Evolutionary conservation across 2,113 vertebrate genomes (phyloP).

Genomic region (Ifrita kowaldi): DNA sequence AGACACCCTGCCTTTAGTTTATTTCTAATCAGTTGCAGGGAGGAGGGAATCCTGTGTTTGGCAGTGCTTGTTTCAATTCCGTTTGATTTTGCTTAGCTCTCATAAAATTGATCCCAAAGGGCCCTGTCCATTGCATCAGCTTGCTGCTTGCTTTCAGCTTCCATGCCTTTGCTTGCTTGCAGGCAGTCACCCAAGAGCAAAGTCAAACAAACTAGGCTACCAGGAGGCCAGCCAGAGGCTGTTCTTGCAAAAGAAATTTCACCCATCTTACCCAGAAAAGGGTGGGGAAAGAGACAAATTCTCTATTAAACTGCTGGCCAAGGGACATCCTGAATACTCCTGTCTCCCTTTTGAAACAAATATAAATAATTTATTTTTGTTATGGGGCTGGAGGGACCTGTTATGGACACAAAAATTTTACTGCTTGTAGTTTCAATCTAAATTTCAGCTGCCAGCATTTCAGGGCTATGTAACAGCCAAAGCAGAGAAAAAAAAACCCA

Average conservation of each 20-base stretch:
- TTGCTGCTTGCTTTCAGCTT: conserved; percentile 40
- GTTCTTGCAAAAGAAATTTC: conserved; percentile 55
- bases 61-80: background rate
- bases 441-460: background rate
- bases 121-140: conserved; percentile 38
- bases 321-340: background rate
- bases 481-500: background rate
- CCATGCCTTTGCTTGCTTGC: conserved; percentile 26
- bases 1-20: background rate
- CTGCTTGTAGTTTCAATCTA: background rate
- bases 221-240: conserved; percentile 59
- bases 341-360: conserved; percentile 18
- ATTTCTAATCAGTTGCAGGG: background rate
- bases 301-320: conserved; percentile 24
- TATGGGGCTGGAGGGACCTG: background rate
- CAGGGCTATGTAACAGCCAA: background rate
- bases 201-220: conserved; percentile 55
- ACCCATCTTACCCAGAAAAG: conserved; percentile 61
- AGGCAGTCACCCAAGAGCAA: conserved; percentile 55
- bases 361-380: background rate
- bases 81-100: conserved; percentile 32
- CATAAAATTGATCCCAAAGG: background rate
- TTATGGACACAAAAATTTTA: background rate
- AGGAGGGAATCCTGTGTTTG: conserved; percentile 20
- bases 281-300: conserved; percentile 48